Evolutionary conservation across 2,888 invertebrate genomes (phyloP), one percentile per base, ranked within the genome.

Genomic region (Hydriomena furcata): DNA sequence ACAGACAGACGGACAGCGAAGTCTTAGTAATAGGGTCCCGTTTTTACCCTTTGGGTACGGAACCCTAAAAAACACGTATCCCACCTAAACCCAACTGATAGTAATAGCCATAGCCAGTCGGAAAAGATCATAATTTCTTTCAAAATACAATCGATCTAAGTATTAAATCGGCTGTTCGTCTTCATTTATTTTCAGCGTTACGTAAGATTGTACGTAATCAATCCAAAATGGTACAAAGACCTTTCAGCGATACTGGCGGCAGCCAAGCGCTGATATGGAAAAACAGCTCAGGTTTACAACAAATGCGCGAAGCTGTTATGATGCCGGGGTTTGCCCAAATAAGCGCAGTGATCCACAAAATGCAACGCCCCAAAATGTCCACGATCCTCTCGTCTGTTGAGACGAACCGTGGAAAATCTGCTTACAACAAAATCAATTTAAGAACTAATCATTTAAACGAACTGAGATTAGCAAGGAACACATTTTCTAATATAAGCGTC

Each of bases 121-220:
- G n/a, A n/a, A n/a, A n/a, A n/a, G n/a, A n/a, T n/a, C n/a, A n/a
- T n/a, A n/a, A n/a, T n/a, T n/a, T n/a, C n/a, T n/a, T n/a, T n/a
- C n/a, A n/a, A n/a, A n/a, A n/a, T n/a, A n/a, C n/a, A n/a, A n/a
- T n/a, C n/a, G n/a, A n/a, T n/a, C n/a, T n/a, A n/a, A n/a, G n/a
- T n/a, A n/a, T n/a, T n/a, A n/a, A n/a, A n/a, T n/a, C n/a, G n/a
- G n/a, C n/a, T n/a, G n/a, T 17, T 17, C 2, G 17, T 4, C 17
- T 8, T 10, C 1, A 34, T 46, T 42, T 41, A 58, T 53, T 82
- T 76, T 27, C 71, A 88, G 88, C 87, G 7, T 67, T 88, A 25
- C 77, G 88, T 7, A 89, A 87, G 65, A 87, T 89, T 38, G 84
- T 89, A 5, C 73, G 88, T 7, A 78, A 80, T 49, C 83, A 86